Evolutionary conservation across 2,888 invertebrate genomes (phyloP), one percentile per base, ranked within the genome.

Genomic region (Thymelicus lineola): DNA sequence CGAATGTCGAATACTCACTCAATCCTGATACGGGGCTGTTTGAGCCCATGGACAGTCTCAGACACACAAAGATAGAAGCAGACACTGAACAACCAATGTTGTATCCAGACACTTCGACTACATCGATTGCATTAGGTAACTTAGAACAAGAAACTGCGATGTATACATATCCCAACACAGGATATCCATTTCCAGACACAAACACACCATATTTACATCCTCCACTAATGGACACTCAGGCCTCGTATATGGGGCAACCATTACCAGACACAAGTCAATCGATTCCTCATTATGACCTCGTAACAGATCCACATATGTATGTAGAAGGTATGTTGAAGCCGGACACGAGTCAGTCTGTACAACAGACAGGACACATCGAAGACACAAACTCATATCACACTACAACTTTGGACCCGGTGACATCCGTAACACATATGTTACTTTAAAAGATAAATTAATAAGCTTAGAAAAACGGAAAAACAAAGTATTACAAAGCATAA

Each of bases 351-450:
- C 10, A 2, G 10, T 20, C 53, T 53, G 53, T 53, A 45, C 55
- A 64, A 45, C 62, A 62, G 15, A 62, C 35, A 0, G 53, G 63
- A 53, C 63, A 63, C 14, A 20, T 53, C 5, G 53, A 53, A 20
- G 53, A 64, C 38, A 53, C 63, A 9, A 50, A 14, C 38, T 14
- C 62, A 36, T 42, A 17, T 7, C 28, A 64, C n/a, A 64, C 63
- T 17, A 42, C 35, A 7, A 3, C 48, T 7, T 7, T 50, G 1
- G 53, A 53, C 20, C 53, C 53, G 14, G 63, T 10, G n/a, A 42
- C 66, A 15, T 64, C 66, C 4, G 48, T 35, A 7, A 59, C 66
- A 5, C 58, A 64, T 53, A 64, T 61, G 63, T 69, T 57, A 14
- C 45, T 60, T 6, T 60, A 45, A 50, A 50, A 17, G 1, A 7